Evolutionary conservation across 2,888 invertebrate species (phyloP).

Genomic region (Syrphus vitripennis): DNA sequence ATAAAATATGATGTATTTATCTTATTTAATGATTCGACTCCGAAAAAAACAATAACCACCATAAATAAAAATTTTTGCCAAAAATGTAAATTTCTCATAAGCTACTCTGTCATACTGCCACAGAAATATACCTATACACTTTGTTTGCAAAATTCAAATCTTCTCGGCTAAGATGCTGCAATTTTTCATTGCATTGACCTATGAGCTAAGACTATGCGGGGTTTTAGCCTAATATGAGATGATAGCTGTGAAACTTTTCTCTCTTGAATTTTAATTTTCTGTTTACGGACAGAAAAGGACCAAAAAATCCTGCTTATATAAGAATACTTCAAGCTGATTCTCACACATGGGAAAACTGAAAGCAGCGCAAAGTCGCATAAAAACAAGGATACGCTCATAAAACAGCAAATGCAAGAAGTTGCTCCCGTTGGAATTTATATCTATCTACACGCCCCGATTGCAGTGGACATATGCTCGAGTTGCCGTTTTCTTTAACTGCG

Average conservation of each 20-base stretch:
- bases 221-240: conserved; percentile 20
- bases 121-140: background rate
- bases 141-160: background rate
- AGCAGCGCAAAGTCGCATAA: conserved; percentile 42
- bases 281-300: background rate
- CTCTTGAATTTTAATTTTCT: conserved; percentile 46
- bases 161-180: conserved; percentile 1
- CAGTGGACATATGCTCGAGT: conserved; percentile 55
- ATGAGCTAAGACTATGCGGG: conserved; percentile 23
- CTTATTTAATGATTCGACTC: no score
- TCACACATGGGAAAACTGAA: conserved; percentile 2
- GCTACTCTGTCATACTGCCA: no score
- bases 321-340: conserved; percentile 13
- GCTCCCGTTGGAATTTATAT: conserved; percentile 55
- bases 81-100: no score
- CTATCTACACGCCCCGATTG: conserved; percentile 46
- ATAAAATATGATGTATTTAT: no score
- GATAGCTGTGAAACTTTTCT: conserved; percentile 29
- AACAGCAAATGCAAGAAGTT: conserved; percentile 57
- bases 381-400: conserved; percentile 63
- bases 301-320: conserved; percentile 4
- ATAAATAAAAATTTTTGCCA: no score
- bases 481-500: conserved; percentile 46
- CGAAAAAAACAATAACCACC: no score
- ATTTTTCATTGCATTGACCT: conserved; percentile 4